These are phyloP conservation scores for Apostichopus parvimensis DNA, from an alignment of 35 echinoderm and acorn worm genomes.

Conservation along the genomic window DNA sequence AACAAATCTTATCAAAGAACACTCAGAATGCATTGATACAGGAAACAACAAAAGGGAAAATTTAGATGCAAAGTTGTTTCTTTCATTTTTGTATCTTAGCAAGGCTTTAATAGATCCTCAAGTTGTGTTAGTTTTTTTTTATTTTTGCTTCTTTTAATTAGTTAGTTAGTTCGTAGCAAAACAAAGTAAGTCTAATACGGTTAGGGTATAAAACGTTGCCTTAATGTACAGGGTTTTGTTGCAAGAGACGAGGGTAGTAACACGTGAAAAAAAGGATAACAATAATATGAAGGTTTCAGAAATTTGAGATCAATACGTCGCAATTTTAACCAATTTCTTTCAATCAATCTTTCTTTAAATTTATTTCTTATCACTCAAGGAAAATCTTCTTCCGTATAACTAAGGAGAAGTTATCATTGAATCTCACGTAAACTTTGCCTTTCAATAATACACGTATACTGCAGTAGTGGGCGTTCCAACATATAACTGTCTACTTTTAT, in stretches of 20 bases:
- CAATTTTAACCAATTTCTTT: conserved; percentile 11
- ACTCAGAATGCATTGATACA: too few relatives aligned
- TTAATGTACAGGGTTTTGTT: neutral
- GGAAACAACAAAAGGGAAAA: too few relatives aligned
- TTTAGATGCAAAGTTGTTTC: too few relatives aligned
- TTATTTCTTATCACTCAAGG: neutral
- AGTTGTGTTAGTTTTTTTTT: too few relatives aligned
- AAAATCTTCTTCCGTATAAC: neutral
- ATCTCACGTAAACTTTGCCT: conserved; percentile 10
- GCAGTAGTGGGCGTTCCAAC: neutral
- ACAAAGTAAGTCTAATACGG: too few relatives aligned
- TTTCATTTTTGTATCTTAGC: too few relatives aligned
- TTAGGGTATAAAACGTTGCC: neutral
- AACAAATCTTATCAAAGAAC: too few relatives aligned
- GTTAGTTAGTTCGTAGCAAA: too few relatives aligned
- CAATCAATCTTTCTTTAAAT: neutral
- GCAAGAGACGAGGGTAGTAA: neutral
- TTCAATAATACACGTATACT: neutral
- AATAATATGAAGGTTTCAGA: neutral
- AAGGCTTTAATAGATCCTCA: too few relatives aligned
- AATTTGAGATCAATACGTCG: neutral
- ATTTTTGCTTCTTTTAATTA: too few relatives aligned
- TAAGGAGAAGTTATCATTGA: neutral
- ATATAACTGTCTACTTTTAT: neutral
- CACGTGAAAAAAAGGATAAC: neutral